phyloP scores from a whole-genome alignment of 2,113 vertebrate species.

The Aphelocoma coerulescens region DNA sequence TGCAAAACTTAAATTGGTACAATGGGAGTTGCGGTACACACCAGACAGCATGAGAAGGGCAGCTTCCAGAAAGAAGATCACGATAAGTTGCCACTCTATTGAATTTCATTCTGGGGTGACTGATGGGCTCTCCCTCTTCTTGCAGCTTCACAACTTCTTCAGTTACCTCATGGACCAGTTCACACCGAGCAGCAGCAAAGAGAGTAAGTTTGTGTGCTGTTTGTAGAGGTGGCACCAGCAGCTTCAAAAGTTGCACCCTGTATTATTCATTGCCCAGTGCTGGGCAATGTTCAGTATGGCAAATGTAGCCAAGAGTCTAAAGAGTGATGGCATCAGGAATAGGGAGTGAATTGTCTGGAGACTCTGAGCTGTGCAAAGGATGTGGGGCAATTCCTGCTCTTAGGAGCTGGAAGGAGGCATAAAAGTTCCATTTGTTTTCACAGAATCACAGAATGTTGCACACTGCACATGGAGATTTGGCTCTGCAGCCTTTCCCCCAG shows the following conservation, averaged over 20 bases:
- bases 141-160: conserved; percentile 91
- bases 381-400: not conserved
- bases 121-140: not conserved
- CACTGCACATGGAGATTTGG: not conserved
- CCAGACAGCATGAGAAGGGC: not conserved
- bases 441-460: not conserved
- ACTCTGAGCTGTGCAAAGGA: not conserved
- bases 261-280: not conserved
- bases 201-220: conserved; percentile 74
- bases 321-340: not conserved
- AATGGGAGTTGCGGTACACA: not conserved
- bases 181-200: conserved; percentile 77
- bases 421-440: not conserved
- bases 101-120: not conserved
- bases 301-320: not conserved
- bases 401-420: not conserved
- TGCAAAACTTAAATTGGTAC: not conserved
- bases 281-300: not conserved
- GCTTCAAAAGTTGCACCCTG: not conserved
- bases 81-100: not conserved
- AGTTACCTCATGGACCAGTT: conserved; percentile 89
- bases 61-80: not conserved
- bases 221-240: not conserved
- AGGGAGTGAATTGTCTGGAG: not conserved
- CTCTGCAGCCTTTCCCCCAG: not conserved